These are phyloP conservation scores for Nymphalis io DNA, from an alignment of 1,140 invertebrate genomes.

Conservation along the genomic window DNA sequence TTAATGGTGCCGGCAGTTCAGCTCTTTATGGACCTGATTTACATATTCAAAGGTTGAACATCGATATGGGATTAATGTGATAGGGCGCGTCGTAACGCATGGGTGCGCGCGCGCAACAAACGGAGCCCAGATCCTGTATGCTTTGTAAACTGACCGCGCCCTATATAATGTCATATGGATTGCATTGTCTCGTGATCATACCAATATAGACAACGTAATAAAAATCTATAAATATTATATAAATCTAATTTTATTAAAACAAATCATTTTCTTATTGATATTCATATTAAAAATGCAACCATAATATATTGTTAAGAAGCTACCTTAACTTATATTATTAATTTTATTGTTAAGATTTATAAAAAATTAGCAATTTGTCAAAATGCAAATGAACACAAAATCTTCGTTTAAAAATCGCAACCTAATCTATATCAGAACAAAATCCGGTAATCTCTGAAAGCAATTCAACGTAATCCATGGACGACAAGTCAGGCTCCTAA, in stretches of 20 bases:
- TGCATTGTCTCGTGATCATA: not conserved
- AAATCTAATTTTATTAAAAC: too few species aligned
- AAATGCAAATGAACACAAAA: slow-evolving; percentile 13
- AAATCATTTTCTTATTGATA: too few species aligned
- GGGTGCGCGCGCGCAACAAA: slow-evolving; percentile 62
- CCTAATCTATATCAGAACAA: slow-evolving; percentile 36
- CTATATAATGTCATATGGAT: slow-evolving; percentile 21
- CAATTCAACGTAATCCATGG: slow-evolving; percentile 57
- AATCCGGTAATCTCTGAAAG: slow-evolving; percentile 48
- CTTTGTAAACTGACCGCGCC: slow-evolving; percentile 64
- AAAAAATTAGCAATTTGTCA: too few species aligned
- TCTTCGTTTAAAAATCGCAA: slow-evolving; percentile 13
- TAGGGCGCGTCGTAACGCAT: slow-evolving; percentile 60
- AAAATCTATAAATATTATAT: not conserved
- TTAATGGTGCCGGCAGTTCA: slow-evolving; percentile 1
- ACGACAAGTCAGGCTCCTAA: slow-evolving; percentile 48
- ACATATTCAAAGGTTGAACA: slow-evolving; percentile 29
- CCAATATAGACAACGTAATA: too few species aligned
- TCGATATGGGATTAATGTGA: slow-evolving; percentile 28
- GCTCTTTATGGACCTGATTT: slow-evolving; percentile 22
- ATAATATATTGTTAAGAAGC: too few species aligned
- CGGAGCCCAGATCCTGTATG: slow-evolving; percentile 75
- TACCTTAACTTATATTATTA: too few species aligned
- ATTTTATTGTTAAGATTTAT: too few species aligned
- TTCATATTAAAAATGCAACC: too few species aligned